phyloP scores from a whole-genome alignment of 2,888 invertebrate genomes.

The Gari tellinella region DNA sequence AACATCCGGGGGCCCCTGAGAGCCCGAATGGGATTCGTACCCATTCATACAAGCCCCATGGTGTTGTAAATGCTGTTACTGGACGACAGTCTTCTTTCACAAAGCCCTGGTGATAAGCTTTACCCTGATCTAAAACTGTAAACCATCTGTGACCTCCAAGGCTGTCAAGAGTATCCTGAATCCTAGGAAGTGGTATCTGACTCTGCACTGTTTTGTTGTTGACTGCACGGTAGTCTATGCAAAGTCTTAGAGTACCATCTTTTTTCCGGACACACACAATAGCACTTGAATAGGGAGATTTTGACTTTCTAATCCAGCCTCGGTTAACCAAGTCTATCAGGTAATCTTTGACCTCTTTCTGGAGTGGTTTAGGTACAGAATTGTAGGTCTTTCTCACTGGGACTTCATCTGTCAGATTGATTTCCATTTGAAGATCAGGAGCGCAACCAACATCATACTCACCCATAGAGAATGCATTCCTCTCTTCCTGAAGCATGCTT shows the following conservation, averaged over 20 bases:
- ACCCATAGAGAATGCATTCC: constrained; percentile 41
- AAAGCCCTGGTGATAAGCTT: constrained; percentile 62
- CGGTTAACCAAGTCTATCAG: constrained; percentile 37
- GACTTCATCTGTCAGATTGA: constrained; percentile 43
- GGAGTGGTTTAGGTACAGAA: constrained; percentile 50
- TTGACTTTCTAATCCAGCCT: constrained; percentile 45
- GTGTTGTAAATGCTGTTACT: constrained; percentile 53
- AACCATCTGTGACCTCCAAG: constrained; percentile 50
- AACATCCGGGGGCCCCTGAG: constrained; percentile 45
- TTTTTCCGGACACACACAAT: constrained; percentile 59
- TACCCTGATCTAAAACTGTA: constrained; percentile 52
- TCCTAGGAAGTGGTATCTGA: constrained; percentile 49
- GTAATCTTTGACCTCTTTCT: constrained; percentile 61
- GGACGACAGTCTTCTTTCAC: constrained; percentile 33
- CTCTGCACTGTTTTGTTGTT: constrained; percentile 46
- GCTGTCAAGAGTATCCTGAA: constrained; percentile 53
- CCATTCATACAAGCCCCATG: constrained; percentile 57
- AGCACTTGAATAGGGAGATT: constrained; percentile 42
- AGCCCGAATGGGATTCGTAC: constrained; percentile 49
- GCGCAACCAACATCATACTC: constrained; percentile 52
- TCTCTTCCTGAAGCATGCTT: constrained; percentile 46
- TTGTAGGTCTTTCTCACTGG: constrained; percentile 51
- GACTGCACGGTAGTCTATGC: constrained; percentile 47
- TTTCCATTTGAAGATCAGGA: constrained; percentile 43
- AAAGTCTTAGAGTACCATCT: constrained; percentile 47